phyloP scores from a whole-genome alignment of 2,797 vertebrate species.

The Lindbergichthys nudifrons region DNA sequence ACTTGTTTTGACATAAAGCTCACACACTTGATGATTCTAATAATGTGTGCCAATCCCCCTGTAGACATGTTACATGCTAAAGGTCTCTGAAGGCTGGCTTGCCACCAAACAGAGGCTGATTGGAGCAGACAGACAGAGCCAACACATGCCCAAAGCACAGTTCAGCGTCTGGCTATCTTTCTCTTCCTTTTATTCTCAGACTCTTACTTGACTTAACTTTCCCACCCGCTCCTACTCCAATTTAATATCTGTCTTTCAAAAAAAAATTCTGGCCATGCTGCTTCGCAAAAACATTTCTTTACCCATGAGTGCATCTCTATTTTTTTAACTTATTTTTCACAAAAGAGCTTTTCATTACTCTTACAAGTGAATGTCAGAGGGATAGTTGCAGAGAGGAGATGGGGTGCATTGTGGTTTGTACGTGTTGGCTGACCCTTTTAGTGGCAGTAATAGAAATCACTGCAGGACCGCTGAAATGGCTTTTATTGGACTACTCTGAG shows the following conservation, averaged over 20 bases:
- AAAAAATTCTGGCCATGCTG: background rate
- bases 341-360: conserved; percentile 13
- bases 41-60: conserved; percentile 50
- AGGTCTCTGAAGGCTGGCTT: conserved; percentile 58
- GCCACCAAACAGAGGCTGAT: conserved; percentile 57
- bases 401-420: background rate
- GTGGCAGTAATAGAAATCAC: conserved; percentile 52
- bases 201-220: conserved; percentile 18
- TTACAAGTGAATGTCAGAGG: conserved; percentile 3
- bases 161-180: conserved; percentile 38
- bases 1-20: conserved; percentile 35
- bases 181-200: conserved; percentile 20
- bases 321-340: background rate
- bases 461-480: conserved; percentile 45
- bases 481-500: conserved; percentile 51
- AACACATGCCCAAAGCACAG: conserved; percentile 61
- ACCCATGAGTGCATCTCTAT: background rate
- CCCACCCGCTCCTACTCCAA: background rate
- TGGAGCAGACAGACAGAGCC: conserved; percentile 64
- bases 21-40: conserved; percentile 35
- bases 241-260: background rate
- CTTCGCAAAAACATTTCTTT: background rate
- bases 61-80: conserved; percentile 68
- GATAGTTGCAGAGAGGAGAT: conserved; percentile 10
- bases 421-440: conserved; percentile 36